Conservation (phyloP, 1,140 invertebrate species). For the Listronotus bonariensis region DNA sequence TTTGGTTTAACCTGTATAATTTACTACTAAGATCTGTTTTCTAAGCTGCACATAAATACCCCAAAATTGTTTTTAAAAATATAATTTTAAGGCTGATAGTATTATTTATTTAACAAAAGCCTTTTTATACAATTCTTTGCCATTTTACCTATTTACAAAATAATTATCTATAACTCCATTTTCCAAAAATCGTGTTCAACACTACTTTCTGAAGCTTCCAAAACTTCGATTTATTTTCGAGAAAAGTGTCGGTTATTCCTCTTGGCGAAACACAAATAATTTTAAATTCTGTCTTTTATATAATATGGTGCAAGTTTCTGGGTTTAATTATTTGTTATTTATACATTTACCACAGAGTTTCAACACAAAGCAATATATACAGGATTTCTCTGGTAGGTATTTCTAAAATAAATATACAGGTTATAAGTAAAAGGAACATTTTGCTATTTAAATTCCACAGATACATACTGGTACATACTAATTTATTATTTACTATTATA, state of each 20-base stretch:
- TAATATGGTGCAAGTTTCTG: constrained; percentile 17
- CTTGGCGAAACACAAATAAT: constrained; percentile 36
- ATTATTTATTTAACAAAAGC: constrained; percentile 12
- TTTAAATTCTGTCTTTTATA: constrained; percentile 28
- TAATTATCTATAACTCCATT: constrained; percentile 6
- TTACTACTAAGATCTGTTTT: no score
- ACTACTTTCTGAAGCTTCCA: constrained; percentile 1
- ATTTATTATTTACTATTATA: background rate
- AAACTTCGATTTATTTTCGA: constrained; percentile 6
- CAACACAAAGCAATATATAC: constrained; percentile 25
- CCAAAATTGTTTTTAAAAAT: background rate
- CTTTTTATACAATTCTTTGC: constrained; percentile 2
- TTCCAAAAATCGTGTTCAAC: constrained; percentile 12
- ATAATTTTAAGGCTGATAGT: constrained; percentile 11
- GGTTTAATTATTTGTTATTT: constrained; percentile 5
- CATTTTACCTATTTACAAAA: constrained; percentile 7
- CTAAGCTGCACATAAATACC: no score
- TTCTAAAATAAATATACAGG: constrained; percentile 32
- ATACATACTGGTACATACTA: constrained; percentile 7
- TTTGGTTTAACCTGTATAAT: no score
- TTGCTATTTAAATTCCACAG: constrained; percentile 22
- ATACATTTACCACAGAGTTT: constrained; percentile 25
- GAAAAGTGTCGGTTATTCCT: constrained; percentile 11
- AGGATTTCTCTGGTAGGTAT: constrained; percentile 1
- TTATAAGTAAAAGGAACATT: constrained; percentile 34